A percentile compares a stretch with the other conserved stretches of the same genome.
phyloP scores from a whole-genome alignment of 2,797 vertebrate genomes.

The Vespertilio murinus region DNA sequence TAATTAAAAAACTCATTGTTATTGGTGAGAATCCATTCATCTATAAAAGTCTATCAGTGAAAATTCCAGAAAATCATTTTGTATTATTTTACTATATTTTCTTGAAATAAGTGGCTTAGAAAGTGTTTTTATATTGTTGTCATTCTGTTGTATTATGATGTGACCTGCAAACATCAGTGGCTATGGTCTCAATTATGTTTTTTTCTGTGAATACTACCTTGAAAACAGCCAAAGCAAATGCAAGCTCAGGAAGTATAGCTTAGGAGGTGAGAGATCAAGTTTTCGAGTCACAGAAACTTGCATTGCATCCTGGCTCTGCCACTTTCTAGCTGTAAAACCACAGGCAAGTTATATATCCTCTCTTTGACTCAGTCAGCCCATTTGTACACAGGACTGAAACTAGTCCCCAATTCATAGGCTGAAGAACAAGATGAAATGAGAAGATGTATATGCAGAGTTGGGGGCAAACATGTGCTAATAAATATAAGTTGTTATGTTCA shows the following conservation, averaged over 20 bases:
- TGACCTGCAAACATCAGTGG: conserved; percentile 33
- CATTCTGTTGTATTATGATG: conserved; percentile 18
- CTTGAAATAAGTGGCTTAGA: conserved; percentile 25
- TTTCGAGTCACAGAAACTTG: neutral
- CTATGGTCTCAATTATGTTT: conserved; percentile 44
- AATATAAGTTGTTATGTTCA: neutral
- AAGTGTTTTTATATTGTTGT: neutral
- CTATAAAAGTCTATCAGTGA: neutral
- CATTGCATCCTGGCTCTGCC: neutral
- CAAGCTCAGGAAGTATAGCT: conserved; percentile 39
- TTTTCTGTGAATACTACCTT: conserved; percentile 40
- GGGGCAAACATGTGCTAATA: neutral
- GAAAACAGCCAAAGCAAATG: conserved; percentile 53
- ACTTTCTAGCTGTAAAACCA: conserved; percentile 1
- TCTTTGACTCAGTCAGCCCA: neutral
- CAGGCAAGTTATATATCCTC: neutral
- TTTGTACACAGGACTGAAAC: neutral
- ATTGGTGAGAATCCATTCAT: neutral
- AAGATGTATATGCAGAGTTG: no score
- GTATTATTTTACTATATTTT: neutral
- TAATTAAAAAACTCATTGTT: neutral
- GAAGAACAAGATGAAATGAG: neutral
- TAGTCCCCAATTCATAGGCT: neutral
- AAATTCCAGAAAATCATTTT: neutral
- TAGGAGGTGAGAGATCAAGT: neutral